Percentiles rank a stretch among this genome's conserved stretches.
Evolutionary conservation across 2,888 invertebrate species (phyloP).

Genomic region (Tiphia femorata): DNA sequence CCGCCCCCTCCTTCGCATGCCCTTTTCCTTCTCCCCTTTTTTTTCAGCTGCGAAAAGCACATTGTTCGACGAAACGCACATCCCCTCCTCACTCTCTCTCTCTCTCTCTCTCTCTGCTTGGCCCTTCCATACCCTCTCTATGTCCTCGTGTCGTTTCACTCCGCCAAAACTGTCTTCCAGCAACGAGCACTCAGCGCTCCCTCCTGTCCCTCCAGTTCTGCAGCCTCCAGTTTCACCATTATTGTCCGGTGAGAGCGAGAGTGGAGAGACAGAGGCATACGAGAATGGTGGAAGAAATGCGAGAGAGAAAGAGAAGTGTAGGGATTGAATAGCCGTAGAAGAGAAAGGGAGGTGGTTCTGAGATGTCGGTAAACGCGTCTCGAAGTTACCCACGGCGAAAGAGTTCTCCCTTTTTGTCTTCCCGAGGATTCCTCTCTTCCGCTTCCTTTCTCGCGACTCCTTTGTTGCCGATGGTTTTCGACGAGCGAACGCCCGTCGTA

Average conservation of each 20-base stretch:
- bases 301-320: neutral
- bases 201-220: constrained; percentile 30
- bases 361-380: constrained; percentile 39
- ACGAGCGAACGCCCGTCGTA: too few relatives aligned
- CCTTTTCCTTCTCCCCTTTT: constrained; percentile 4
- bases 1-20: neutral
- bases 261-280: constrained; percentile 6
- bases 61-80: constrained; percentile 46
- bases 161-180: constrained; percentile 45
- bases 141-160: constrained; percentile 22
- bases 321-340: neutral
- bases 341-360: constrained; percentile 10
- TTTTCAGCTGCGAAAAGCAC: constrained; percentile 39
- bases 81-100: neutral
- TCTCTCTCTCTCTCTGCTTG: neutral
- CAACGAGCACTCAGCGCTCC: constrained; percentile 43
- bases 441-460: neutral
- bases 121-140: constrained; percentile 2
- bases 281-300: constrained; percentile 4
- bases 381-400: constrained; percentile 21
- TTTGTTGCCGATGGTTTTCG: too few relatives aligned
- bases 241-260: constrained; percentile 31
- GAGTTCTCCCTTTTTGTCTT: constrained; percentile 17
- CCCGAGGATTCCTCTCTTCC: constrained; percentile 9
- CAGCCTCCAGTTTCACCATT: constrained; percentile 46